Evolutionary conservation across 2,888 invertebrate genomes (phyloP).

Genomic region (Tenthredo mesomela): DNA sequence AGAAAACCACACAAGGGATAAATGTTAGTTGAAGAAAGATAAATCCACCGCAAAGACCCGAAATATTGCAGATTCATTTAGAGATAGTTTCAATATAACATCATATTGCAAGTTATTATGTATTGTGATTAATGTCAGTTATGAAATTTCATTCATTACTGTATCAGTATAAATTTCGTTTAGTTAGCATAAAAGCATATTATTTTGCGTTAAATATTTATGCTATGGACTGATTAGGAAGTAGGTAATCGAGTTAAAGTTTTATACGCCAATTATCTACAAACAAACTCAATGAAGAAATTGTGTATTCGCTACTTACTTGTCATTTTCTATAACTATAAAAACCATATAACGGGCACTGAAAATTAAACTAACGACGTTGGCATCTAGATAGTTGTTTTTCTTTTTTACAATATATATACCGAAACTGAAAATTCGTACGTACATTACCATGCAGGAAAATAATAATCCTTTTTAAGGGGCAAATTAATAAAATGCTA

Average conservation of each 20-base stretch:
- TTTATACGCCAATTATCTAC: not conserved
- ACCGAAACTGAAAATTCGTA: not conserved
- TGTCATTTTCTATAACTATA: not conserved
- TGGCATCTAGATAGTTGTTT: not conserved
- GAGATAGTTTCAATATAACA: not conserved
- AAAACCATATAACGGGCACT: not conserved
- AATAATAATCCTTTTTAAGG: not conserved
- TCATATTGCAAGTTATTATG: conserved; percentile 3
- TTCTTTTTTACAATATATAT: conserved; percentile 17
- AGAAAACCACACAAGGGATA: not conserved
- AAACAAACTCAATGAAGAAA: conserved; percentile 16
- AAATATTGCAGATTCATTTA: not conserved
- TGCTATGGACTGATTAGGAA: not conserved
- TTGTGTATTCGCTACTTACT: conserved; percentile 29
- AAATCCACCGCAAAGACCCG: conserved; percentile 1
- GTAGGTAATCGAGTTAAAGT: not conserved
- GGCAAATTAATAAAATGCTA: not conserved
- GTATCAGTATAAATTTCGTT: not conserved
- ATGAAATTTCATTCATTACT: not conserved
- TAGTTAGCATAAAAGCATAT: not conserved
- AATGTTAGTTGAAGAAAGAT: conserved; percentile 11
- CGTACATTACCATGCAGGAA: conserved; percentile 18
- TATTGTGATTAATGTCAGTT: not conserved
- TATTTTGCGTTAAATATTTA: not conserved
- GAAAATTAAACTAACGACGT: not conserved